A percentile compares a stretch with the other conserved stretches of the same genome.
phyloP scores from a whole-genome alignment of 2,113 vertebrate species.

The Isichthys henryi region DNA sequence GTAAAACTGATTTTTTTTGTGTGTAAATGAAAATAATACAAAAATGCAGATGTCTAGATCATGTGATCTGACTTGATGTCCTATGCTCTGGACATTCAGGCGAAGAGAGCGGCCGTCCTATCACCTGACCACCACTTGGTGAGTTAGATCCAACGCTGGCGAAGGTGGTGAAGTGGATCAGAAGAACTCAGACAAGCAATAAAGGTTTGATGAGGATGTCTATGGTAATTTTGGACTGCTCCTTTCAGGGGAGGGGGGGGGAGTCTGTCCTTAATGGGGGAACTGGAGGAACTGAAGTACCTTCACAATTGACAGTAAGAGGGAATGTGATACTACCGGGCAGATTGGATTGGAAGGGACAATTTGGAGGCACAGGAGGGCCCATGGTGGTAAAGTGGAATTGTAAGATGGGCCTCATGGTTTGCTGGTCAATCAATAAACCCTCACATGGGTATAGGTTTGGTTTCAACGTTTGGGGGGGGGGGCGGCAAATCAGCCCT shows the following conservation, averaged over 20 bases:
- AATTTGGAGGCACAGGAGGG: background rate
- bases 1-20: too few relatives aligned
- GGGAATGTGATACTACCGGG: background rate
- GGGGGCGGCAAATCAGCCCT: background rate
- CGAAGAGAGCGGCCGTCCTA: background rate
- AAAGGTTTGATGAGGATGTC: background rate
- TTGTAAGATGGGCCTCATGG: background rate
- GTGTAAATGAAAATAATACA: background rate
- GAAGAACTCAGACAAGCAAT: background rate
- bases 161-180: background rate
- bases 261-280: background rate
- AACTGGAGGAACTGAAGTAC: background rate
- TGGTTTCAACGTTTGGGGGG: background rate
- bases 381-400: background rate
- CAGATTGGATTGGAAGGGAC: background rate
- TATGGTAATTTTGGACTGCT: background rate
- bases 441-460: background rate
- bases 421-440: background rate
- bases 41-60: background rate
- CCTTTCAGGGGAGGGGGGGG: background rate
- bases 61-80: background rate
- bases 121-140: background rate
- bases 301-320: background rate
- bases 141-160: background rate
- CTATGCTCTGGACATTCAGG: background rate